These are phyloP conservation scores for Volucella inflata DNA, from an alignment of 2,888 invertebrate genomes.

Conservation along the genomic window DNA sequence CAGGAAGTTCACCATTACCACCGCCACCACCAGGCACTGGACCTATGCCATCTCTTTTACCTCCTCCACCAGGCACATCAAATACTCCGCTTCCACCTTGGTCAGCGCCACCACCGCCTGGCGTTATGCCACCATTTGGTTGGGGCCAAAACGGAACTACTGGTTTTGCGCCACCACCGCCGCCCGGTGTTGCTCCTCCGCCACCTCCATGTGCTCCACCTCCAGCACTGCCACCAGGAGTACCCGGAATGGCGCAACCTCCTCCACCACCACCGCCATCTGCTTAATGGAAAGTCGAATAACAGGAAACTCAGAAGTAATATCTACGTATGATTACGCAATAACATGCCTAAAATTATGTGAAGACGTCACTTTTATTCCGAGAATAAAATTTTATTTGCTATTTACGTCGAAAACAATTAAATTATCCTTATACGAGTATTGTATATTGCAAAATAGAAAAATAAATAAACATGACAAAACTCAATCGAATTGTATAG, in stretches of 20 bases:
- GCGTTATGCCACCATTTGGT: slow-evolving; percentile 78
- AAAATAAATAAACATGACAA: slow-evolving; percentile 18
- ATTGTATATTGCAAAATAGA: slow-evolving; percentile 30
- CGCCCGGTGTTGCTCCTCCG: slow-evolving; percentile 84
- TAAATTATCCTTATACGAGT: slow-evolving; percentile 21
- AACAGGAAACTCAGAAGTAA: background rate
- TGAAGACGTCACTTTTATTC: slow-evolving; percentile 39
- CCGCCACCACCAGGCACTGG: slow-evolving; percentile 84
- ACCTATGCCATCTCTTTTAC: slow-evolving; percentile 79
- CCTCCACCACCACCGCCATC: slow-evolving; percentile 88
- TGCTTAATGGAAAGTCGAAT: slow-evolving; percentile 54
- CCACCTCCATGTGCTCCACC: slow-evolving; percentile 85
- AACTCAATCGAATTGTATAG: background rate
- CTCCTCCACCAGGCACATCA: slow-evolving; percentile 81
- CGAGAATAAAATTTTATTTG: slow-evolving; percentile 24
- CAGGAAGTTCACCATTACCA: slow-evolving; percentile 84
- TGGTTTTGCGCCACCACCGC: slow-evolving; percentile 80
- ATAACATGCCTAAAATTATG: background rate
- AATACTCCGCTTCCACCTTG: slow-evolving; percentile 79
- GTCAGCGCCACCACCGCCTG: slow-evolving; percentile 77
- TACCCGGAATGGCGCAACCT: slow-evolving; percentile 86
- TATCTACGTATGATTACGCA: background rate
- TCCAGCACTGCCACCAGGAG: slow-evolving; percentile 85
- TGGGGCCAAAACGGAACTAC: slow-evolving; percentile 79
- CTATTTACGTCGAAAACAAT: slow-evolving; percentile 35